Evolutionary conservation across 2,888 invertebrate species (phyloP).

Genomic region (Acanthoscelides obtectus): DNA sequence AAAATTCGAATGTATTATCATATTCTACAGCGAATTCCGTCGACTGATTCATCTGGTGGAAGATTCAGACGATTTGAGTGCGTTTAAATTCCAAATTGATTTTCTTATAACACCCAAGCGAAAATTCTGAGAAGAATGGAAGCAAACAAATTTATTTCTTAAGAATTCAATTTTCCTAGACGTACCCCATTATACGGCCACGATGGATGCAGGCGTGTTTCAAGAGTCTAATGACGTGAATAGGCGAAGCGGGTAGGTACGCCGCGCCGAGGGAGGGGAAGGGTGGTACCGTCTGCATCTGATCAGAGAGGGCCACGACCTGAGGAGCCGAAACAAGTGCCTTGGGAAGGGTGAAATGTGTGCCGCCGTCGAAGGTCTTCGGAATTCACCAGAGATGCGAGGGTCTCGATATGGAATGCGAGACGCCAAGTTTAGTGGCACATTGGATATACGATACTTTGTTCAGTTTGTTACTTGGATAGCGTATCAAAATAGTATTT

Average conservation of each 20-base stretch:
- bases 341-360: background rate
- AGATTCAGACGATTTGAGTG: too few relatives aligned
- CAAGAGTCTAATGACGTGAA: background rate
- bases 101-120: too few relatives aligned
- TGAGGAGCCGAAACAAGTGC: background rate
- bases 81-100: too few relatives aligned
- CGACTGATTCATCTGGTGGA: too few relatives aligned
- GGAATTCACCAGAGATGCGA: background rate
- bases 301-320: background rate
- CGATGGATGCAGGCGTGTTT: too few relatives aligned
- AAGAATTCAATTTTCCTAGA: too few relatives aligned
- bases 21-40: too few relatives aligned
- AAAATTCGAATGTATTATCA: too few relatives aligned
- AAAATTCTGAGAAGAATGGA: too few relatives aligned
- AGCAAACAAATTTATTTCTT: too few relatives aligned
- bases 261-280: background rate
- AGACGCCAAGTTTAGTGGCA: background rate
- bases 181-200: too few relatives aligned
- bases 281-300: background rate
- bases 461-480: background rate
- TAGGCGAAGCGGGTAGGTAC: background rate
- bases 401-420: background rate
- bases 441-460: background rate
- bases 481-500: background rate
- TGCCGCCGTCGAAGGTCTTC: background rate